These are phyloP conservation scores for Abrostola triplasia DNA, from an alignment of 2,888 invertebrate species.

Conservation along the genomic window DNA sequence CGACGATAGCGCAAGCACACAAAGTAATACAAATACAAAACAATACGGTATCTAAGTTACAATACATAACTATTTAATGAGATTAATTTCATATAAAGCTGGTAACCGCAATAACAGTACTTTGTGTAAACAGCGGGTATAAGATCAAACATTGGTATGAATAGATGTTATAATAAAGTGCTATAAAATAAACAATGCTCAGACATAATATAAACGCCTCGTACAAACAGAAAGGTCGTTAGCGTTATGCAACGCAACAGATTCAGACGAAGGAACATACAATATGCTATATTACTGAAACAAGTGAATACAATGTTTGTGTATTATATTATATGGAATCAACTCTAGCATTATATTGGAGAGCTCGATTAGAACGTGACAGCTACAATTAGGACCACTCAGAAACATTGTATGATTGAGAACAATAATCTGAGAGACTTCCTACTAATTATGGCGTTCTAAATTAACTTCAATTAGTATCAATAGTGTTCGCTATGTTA, in stretches of 20 bases:
- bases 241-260: constrained; percentile 33
- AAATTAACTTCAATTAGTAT: constrained; percentile 17
- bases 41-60: constrained; percentile 36
- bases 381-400: constrained; percentile 28
- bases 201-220: constrained; percentile 27
- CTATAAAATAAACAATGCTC: constrained; percentile 40
- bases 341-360: constrained; percentile 17
- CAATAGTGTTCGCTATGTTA: constrained; percentile 10
- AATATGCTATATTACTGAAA: constrained; percentile 17
- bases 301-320: constrained; percentile 19
- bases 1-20: constrained; percentile 52
- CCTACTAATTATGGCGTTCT: constrained; percentile 34
- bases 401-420: constrained; percentile 34
- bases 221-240: constrained; percentile 29
- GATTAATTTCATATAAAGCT: constrained; percentile 44
- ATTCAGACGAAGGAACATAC: constrained; percentile 43
- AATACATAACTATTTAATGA: constrained; percentile 42
- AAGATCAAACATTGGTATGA: constrained; percentile 37
- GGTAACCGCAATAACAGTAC: constrained; percentile 48
- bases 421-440: constrained; percentile 38
- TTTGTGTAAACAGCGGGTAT: constrained; percentile 41
- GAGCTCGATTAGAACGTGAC: constrained; percentile 47
- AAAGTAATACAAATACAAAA: constrained; percentile 50
- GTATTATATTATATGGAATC: constrained; percentile 16
- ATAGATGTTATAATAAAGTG: constrained; percentile 39